A percentile compares a stretch with the other conserved stretches of the same genome.
Evolutionary conservation across 2,113 vertebrate genomes (phyloP).

Genomic region (Vulpes lagopus): DNA sequence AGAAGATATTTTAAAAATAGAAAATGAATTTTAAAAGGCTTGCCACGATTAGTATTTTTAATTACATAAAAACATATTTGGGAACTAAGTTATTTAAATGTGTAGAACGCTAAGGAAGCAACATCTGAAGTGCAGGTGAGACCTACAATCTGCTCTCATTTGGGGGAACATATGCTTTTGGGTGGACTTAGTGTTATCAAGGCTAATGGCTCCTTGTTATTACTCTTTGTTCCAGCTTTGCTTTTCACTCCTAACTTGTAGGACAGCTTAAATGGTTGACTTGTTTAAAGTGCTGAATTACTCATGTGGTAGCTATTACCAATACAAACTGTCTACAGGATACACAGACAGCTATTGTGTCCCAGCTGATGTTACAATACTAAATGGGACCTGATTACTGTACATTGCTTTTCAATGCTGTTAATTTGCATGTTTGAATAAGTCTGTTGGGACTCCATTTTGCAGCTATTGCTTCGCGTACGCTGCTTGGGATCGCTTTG

Average conservation of each 20-base stretch:
- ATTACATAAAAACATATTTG: neutral
- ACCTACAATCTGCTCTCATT: conserved; percentile 75
- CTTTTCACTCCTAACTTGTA: conserved; percentile 77
- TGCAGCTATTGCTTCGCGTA: conserved; percentile 84
- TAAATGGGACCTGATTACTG: conserved; percentile 89
- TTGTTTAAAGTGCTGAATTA: conserved; percentile 84
- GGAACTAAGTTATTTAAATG: conserved; percentile 19
- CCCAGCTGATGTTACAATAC: conserved; percentile 87
- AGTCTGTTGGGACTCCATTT: conserved; percentile 86
- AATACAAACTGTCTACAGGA: conserved; percentile 82
- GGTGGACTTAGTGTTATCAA: conserved; percentile 60
- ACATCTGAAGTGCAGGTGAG: conserved; percentile 68
- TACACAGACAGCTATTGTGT: conserved; percentile 79
- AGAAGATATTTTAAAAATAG: neutral
- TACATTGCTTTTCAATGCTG: conserved; percentile 87
- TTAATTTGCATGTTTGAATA: conserved; percentile 90
- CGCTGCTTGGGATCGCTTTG: conserved; percentile 85
- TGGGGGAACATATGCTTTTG: conserved; percentile 69
- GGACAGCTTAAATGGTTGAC: conserved; percentile 83
- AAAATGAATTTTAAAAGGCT: neutral
- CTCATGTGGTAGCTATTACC: conserved; percentile 81
- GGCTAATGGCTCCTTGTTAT: conserved; percentile 82
- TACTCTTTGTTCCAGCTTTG: conserved; percentile 79
- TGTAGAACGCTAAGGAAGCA: conserved; percentile 49
- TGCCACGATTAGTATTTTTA: neutral